phyloP scores from a whole-genome alignment of 1,140 invertebrate genomes.

The Drosophila sp. region DNA sequence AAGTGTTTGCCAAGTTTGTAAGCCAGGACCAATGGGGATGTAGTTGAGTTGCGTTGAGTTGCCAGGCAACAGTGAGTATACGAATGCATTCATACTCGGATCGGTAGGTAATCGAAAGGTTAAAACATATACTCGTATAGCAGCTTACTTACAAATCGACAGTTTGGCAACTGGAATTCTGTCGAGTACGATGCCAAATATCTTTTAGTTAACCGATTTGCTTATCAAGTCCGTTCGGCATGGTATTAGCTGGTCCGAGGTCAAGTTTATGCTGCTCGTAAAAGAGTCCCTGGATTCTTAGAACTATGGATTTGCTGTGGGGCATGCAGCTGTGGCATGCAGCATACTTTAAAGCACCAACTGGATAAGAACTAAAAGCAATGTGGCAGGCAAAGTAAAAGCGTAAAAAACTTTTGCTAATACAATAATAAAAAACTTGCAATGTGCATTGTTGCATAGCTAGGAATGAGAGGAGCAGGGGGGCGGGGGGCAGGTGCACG shows the following conservation, averaged over 20 bases:
- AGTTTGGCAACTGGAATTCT: neutral
- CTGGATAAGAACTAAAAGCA: constrained; percentile 35
- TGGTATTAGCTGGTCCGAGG: neutral
- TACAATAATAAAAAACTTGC: constrained; percentile 80
- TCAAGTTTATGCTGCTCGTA: neutral
- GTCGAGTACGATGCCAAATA: neutral
- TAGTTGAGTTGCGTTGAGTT: constrained; percentile 1
- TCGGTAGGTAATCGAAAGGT: constrained; percentile 5
- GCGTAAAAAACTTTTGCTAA: constrained; percentile 75
- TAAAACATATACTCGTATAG: constrained; percentile 7
- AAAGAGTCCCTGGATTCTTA: neutral
- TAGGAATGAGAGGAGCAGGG: neutral
- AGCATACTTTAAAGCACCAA: constrained; percentile 6
- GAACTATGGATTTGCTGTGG: neutral
- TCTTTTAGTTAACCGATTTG: neutral
- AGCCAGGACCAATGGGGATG: neutral
- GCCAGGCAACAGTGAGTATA: constrained; percentile 13
- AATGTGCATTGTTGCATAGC: constrained; percentile 67
- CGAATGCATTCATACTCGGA: neutral
- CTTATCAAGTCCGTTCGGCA: neutral
- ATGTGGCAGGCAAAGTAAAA: constrained; percentile 58
- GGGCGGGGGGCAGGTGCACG: neutral
- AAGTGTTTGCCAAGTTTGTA: constrained; percentile 1
- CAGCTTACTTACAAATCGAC: neutral
- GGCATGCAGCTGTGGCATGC: constrained; percentile 2